phyloP scores from a whole-genome alignment of 2,113 vertebrate genomes.

The Actenoides lindsayi region DNA sequence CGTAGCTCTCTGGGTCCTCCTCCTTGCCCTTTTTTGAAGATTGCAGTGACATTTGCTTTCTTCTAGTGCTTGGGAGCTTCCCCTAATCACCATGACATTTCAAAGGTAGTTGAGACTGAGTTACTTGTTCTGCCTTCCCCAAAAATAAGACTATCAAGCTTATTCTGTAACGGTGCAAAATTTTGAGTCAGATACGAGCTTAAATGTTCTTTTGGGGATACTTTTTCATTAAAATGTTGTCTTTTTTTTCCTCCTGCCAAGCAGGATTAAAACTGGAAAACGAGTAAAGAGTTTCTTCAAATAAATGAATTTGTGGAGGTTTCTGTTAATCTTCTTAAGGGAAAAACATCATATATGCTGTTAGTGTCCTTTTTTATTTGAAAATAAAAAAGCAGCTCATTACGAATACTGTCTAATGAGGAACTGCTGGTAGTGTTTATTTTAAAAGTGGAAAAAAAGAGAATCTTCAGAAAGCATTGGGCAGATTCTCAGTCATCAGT shows the following conservation, averaged over 20 bases:
- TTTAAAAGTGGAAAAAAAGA: background rate
- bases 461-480: background rate
- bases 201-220: background rate
- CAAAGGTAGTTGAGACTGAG: background rate
- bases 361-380: background rate
- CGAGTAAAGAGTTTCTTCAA: background rate
- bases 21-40: background rate
- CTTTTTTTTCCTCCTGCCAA: background rate
- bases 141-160: background rate
- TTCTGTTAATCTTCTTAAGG: background rate
- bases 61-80: background rate
- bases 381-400: background rate
- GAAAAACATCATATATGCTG: background rate
- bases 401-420: background rate
- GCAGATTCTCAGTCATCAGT: background rate
- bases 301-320: background rate
- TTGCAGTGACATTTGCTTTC: conserved; percentile 16
- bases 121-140: background rate
- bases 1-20: background rate
- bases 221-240: background rate
- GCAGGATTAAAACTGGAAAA: background rate
- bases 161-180: background rate
- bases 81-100: background rate
- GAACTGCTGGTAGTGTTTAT: background rate
- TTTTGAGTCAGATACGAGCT: background rate